Evolutionary conservation across 2,797 vertebrate species (phyloP).

Genomic region (Tinamus major): DNA sequence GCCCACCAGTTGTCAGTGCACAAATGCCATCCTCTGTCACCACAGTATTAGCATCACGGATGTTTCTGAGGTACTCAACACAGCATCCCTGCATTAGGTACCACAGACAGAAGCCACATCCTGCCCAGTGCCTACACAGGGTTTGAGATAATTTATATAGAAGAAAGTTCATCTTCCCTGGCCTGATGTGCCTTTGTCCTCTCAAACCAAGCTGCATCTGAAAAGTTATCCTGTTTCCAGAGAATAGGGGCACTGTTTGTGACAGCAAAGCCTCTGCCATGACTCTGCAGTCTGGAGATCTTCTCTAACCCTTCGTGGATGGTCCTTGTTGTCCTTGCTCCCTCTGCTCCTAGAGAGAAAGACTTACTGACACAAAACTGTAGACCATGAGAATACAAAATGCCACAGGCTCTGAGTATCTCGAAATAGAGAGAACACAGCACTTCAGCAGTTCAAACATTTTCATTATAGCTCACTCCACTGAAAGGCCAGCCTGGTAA

Average conservation of each 20-base stretch:
- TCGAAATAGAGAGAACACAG: neutral
- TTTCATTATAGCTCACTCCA: neutral
- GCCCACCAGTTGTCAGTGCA: neutral
- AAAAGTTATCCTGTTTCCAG: neutral
- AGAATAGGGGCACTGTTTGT: accelerated
- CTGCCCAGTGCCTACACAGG: neutral
- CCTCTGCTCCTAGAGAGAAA: neutral
- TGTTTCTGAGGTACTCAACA: too few relatives aligned
- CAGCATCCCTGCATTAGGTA: neutral
- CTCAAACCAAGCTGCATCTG: neutral
- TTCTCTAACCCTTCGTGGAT: neutral
- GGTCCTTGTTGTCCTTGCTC: neutral
- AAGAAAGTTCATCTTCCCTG: neutral
- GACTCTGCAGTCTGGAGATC: neutral
- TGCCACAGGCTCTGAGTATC: neutral
- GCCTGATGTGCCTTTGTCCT: neutral
- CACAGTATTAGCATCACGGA: too few relatives aligned
- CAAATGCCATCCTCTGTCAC: too few relatives aligned
- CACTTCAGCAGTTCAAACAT: neutral
- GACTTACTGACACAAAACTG: neutral
- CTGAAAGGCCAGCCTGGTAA: neutral
- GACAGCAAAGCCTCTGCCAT: neutral
- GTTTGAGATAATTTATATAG: neutral
- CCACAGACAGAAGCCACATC: neutral
- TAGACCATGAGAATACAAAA: neutral